These are phyloP conservation scores for Apolygus lucorum DNA, from an alignment of 1,140 invertebrate species.

Conservation along the genomic window DNA sequence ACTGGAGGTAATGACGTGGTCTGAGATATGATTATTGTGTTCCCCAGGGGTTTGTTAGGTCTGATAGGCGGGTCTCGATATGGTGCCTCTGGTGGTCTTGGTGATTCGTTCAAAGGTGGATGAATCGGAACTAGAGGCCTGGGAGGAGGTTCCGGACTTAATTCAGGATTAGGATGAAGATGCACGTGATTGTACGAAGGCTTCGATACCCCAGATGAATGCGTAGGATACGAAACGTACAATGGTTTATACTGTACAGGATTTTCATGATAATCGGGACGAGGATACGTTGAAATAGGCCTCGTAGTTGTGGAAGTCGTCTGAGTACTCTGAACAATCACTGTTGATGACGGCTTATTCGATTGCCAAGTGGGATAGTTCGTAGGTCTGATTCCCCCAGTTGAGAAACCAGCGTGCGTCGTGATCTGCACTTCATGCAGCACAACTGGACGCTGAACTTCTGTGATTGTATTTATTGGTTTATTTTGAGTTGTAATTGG, in stretches of 20 bases:
- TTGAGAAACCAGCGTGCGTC: background rate
- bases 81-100: slow-evolving; percentile 4
- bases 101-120: slow-evolving; percentile 8
- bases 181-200: background rate
- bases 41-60: slow-evolving; percentile 13
- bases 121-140: slow-evolving; percentile 7
- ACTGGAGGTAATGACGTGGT: slow-evolving; percentile 4
- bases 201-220: background rate
- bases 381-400: too few species aligned
- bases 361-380: too few species aligned
- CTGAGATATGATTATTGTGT: slow-evolving; percentile 24
- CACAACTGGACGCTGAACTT: background rate
- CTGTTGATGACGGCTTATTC: too few species aligned
- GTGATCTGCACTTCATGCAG: background rate
- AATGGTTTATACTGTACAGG: background rate
- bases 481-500: slow-evolving; percentile 3
- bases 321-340: too few species aligned
- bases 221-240: background rate
- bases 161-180: slow-evolving; percentile 14
- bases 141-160: slow-evolving; percentile 17
- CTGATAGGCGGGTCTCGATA: background rate
- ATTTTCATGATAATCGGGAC: too few species aligned
- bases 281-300: too few species aligned
- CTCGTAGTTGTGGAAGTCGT: too few species aligned
- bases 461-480: background rate